These are phyloP conservation scores for Nestor notabilis DNA, from an alignment of 2,113 vertebrate genomes.

Conservation along the genomic window DNA sequence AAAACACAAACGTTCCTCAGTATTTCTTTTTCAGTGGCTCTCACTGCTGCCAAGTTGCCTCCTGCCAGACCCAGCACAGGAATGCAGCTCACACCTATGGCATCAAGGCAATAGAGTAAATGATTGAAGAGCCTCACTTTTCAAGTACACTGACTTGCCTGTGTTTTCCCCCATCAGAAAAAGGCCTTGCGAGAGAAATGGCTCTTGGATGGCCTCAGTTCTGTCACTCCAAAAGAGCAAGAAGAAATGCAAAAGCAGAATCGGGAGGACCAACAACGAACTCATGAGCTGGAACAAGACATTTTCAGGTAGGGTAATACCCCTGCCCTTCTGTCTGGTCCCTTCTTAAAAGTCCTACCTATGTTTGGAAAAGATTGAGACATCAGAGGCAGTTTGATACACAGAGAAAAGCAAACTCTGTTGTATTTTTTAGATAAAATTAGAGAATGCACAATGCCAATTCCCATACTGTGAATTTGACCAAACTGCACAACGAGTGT, in stretches of 20 bases:
- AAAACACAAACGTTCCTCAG: neutral
- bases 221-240: constrained; percentile 85
- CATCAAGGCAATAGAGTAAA: neutral
- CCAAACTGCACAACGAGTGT: neutral
- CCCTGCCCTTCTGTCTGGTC: neutral
- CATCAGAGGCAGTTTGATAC: neutral
- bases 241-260: constrained; percentile 88
- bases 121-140: neutral
- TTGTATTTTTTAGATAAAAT: neutral
- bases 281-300: constrained; percentile 81
- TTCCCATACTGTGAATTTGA: neutral
- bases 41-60: neutral
- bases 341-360: neutral
- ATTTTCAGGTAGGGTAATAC: constrained; percentile 83
- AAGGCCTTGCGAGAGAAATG: constrained; percentile 92
- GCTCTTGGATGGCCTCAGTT: constrained; percentile 91
- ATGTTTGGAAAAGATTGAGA: neutral
- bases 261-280: constrained; percentile 82
- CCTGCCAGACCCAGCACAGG: neutral
- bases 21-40: neutral
- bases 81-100: neutral
- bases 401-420: neutral
- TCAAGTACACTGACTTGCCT: neutral
- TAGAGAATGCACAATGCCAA: neutral
- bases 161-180: constrained; percentile 79